Evolutionary conservation across 2,797 vertebrate species (phyloP), one percentile per base, ranked within the genome.

Genomic region (Aplochiton taeniatus): DNA sequence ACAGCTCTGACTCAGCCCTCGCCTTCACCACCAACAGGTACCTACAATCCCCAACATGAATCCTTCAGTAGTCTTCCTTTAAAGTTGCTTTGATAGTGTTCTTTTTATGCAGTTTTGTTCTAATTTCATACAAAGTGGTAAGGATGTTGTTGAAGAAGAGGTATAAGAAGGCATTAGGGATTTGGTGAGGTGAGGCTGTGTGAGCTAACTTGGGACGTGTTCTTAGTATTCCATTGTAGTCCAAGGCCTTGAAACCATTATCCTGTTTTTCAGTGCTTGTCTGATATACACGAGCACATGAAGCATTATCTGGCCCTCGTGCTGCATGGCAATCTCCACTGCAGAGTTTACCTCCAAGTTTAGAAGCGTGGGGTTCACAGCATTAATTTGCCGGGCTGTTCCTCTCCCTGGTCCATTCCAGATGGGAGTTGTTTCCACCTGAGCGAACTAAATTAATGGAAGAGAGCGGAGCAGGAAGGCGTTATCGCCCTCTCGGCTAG

Each of bases 1-100:
- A 98, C 62, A 91, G 94, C 4, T 94, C 97, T 80, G 96, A 86
- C 78, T 93, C 94, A 0, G 74, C 90, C 13, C 92, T 98, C 56
- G 92, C 77, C 17, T 96, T 96, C 71, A 93, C 94, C 70, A 93
- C 93, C 13, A 98, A 97, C 92, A 96, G 97, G 98, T 98, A 64
- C 31, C n/a, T 8, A 1, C 52, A 31, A 1, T 20, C 1, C 9
- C 59, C 7, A 12, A 20, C 18, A 14, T 13, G 19, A 11, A 5
- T n/a, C n/a, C 17, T 16, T 57, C 11, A 42, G 11, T 17, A 0
- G 17, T 9, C 31, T 54, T 44, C 31, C n/a, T 19, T 43, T 17
- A 13, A 47, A 17, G 41, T 43, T 51, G n/a, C 18, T 58, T 31
- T 31, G 31, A 31, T 31, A 6, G 31, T 31, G 31, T 31, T 31